A percentile compares a stretch with the other conserved stretches of the same genome.
These are phyloP conservation scores for Glaucomys volans DNA, from an alignment of 2,113 vertebrate genomes.

Conservation along the genomic window DNA sequence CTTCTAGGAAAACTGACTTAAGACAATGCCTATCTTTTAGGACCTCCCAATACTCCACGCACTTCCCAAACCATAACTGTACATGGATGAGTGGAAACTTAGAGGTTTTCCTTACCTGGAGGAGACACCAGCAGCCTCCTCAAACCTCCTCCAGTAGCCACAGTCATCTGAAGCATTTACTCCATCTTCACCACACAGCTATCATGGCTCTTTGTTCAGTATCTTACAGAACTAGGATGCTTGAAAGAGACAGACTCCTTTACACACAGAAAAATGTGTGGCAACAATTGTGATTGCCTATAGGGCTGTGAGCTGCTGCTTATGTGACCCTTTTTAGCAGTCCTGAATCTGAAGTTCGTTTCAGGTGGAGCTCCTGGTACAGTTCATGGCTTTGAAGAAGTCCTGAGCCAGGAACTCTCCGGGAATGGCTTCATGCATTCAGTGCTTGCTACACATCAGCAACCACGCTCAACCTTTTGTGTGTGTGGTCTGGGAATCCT, in stretches of 20 bases:
- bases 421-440: neutral
- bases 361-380: neutral
- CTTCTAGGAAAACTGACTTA: neutral
- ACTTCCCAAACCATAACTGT: neutral
- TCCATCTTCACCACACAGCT: neutral
- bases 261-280: neutral
- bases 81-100: neutral
- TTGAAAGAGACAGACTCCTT: neutral
- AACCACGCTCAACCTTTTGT: neutral
- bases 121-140: neutral
- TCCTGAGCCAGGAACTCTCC: neutral
- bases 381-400: rapidly evolving
- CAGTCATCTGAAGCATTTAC: neutral
- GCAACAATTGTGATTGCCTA: neutral
- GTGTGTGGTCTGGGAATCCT: neutral
- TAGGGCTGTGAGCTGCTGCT: neutral
- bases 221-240: neutral
- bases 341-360: neutral
- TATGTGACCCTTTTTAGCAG: neutral
- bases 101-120: neutral
- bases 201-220: neutral
- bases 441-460: neutral
- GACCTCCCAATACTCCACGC: neutral
- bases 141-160: neutral
- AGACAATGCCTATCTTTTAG: neutral